Evolutionary conservation across 2,113 vertebrate species (phyloP).

Genomic region (Scolopax mira): DNA sequence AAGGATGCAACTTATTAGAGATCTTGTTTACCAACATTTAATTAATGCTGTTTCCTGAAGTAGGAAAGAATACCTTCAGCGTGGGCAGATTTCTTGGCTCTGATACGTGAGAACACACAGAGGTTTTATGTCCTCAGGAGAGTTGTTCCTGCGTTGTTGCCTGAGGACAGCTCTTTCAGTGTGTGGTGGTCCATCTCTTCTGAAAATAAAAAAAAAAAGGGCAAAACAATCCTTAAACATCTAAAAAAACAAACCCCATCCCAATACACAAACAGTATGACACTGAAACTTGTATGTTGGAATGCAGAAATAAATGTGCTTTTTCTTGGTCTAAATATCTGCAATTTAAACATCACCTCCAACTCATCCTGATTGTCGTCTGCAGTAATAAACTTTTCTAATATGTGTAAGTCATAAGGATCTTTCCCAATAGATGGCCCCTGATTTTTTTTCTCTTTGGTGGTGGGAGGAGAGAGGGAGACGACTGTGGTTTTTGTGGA

Average conservation of each 20-base stretch:
- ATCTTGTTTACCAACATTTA: background rate
- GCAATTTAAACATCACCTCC: background rate
- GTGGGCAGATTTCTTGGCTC: constrained; percentile 14
- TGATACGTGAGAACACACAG: background rate
- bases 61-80: background rate
- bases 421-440: background rate
- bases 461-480: background rate
- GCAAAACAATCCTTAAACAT: background rate
- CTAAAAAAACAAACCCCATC: background rate
- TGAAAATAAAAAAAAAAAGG: background rate
- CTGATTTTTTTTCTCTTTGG: background rate
- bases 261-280: background rate
- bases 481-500: background rate
- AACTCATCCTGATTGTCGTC: background rate
- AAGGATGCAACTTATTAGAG: background rate
- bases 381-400: background rate
- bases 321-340: background rate
- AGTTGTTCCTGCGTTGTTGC: background rate
- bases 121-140: constrained; percentile 17
- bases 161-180: background rate
- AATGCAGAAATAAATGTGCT: background rate
- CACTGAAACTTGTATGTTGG: background rate
- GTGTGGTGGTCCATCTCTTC: background rate
- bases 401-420: background rate
- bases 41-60: constrained; percentile 18